phyloP scores from a whole-genome alignment of 2,888 invertebrate species.

The Drosophila seclusa region DNA sequence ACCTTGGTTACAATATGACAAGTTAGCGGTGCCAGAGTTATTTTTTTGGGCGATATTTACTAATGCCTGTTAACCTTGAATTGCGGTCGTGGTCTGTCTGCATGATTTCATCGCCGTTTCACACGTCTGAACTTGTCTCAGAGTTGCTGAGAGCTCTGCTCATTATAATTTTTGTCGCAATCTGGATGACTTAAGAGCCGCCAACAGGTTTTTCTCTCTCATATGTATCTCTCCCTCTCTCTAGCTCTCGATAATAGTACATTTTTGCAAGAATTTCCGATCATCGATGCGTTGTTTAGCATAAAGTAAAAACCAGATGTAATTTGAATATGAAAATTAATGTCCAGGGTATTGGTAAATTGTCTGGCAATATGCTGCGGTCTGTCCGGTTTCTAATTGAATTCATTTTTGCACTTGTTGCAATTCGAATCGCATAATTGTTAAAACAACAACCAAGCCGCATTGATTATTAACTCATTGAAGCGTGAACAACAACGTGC shows the following conservation, averaged over 20 bases:
- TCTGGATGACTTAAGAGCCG: slow-evolving; percentile 63
- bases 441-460: slow-evolving; percentile 35
- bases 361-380: slow-evolving; percentile 46
- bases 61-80: slow-evolving; percentile 60
- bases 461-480: slow-evolving; percentile 68
- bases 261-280: slow-evolving; percentile 48
- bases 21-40: slow-evolving; percentile 17
- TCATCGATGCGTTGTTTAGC: slow-evolving; percentile 4
- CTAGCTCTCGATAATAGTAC: slow-evolving; percentile 1
- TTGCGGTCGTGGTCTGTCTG: slow-evolving; percentile 52
- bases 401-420: slow-evolving; percentile 67
- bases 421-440: slow-evolving; percentile 64
- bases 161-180: slow-evolving; percentile 74
- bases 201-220: slow-evolving; percentile 60
- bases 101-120: slow-evolving; percentile 71
- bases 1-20: slow-evolving; percentile 47
- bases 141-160: slow-evolving; percentile 36
- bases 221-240: background rate
- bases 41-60: slow-evolving; percentile 51
- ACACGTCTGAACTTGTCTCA: slow-evolving; percentile 55
- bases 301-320: slow-evolving; percentile 41
- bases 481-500: slow-evolving; percentile 44
- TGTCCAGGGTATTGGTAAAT: slow-evolving; percentile 31
- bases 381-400: slow-evolving; percentile 49
- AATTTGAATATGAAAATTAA: slow-evolving; percentile 8